A percentile compares a stretch with the other conserved stretches of the same genome.
These are phyloP conservation scores for Nomada goodeniana DNA, from an alignment of 2,888 invertebrate genomes.

Conservation along the genomic window DNA sequence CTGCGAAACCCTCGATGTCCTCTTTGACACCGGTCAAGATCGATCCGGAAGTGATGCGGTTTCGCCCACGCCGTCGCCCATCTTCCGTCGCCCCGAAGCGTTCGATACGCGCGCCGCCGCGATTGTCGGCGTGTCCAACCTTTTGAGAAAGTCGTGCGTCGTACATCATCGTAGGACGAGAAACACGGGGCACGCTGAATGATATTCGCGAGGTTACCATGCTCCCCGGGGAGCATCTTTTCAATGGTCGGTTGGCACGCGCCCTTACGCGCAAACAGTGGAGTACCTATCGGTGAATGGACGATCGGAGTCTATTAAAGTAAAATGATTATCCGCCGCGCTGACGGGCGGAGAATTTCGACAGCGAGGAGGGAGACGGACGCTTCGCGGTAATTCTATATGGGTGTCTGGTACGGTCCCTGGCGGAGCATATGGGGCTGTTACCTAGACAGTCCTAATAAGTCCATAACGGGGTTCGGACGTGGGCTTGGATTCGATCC, in stretches of 20 bases:
- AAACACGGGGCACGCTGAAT: constrained; percentile 28
- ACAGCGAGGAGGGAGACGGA: constrained; percentile 44
- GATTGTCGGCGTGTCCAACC: too few relatives aligned
- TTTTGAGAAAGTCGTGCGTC: constrained; percentile 38
- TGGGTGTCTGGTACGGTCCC: constrained; percentile 51
- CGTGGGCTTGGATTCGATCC: constrained; percentile 6
- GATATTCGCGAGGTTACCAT: constrained; percentile 56
- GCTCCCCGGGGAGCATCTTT: constrained; percentile 40
- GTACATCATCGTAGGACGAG: constrained; percentile 62
- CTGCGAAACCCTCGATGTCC: constrained; percentile 42
- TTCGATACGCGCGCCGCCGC: not conserved
- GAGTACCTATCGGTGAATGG: constrained; percentile 50
- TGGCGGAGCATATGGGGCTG: constrained; percentile 59
- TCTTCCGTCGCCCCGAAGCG: constrained; percentile 1
- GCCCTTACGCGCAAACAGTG: constrained; percentile 48
- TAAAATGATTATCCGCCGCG: constrained; percentile 69
- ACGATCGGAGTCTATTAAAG: constrained; percentile 70
- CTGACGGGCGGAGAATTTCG: constrained; percentile 60
- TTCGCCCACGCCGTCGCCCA: constrained; percentile 44
- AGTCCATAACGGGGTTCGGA: constrained; percentile 38
- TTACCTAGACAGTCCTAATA: constrained; percentile 61
- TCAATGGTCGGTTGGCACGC: constrained; percentile 63
- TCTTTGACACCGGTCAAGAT: constrained; percentile 51
- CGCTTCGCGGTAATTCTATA: constrained; percentile 67
- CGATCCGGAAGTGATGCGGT: constrained; percentile 49